Percentiles rank a stretch among this genome's conserved stretches.
phyloP scores from a whole-genome alignment of 2,888 invertebrate species.

The Drosophila hawaiiensis region DNA sequence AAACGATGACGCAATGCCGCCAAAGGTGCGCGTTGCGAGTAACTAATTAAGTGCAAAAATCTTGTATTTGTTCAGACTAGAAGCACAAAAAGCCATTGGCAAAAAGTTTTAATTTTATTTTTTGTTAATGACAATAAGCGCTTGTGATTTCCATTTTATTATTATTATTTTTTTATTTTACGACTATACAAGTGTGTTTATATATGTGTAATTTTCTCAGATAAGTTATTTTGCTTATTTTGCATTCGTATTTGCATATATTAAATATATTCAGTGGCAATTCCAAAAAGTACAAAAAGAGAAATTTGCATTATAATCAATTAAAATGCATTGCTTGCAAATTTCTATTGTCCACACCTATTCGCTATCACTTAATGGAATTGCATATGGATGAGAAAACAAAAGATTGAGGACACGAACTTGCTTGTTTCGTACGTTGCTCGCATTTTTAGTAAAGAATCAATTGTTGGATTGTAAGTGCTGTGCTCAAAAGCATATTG shows the following conservation, averaged over 20 bases:
- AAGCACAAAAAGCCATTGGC: slow-evolving; percentile 36
- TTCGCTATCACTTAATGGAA: slow-evolving; percentile 14
- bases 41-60: slow-evolving; percentile 76
- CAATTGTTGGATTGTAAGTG: neutral
- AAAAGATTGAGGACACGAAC: slow-evolving; percentile 54
- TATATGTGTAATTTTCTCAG: neutral
- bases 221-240: slow-evolving; percentile 14
- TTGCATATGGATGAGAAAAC: slow-evolving; percentile 25
- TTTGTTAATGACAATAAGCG: slow-evolving; percentile 46
- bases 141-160: slow-evolving; percentile 49
- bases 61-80: slow-evolving; percentile 64
- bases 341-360: slow-evolving; percentile 7
- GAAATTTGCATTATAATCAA: slow-evolving; percentile 18
- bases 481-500: neutral
- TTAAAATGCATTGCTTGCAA: slow-evolving; percentile 6
- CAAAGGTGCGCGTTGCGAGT: slow-evolving; percentile 59
- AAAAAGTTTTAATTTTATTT: slow-evolving; percentile 8
- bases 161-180: neutral
- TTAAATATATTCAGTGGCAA: slow-evolving; percentile 1
- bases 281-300: slow-evolving; percentile 6
- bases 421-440: slow-evolving; percentile 21
- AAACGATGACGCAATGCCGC: slow-evolving; percentile 62
- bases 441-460: slow-evolving; percentile 23
- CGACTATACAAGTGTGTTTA: neutral
- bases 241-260: neutral